Percentiles rank a stretch among this genome's conserved stretches.
Conservation (phyloP, 2,113 vertebrate species). For the Montifringilla adamsi region DNA sequence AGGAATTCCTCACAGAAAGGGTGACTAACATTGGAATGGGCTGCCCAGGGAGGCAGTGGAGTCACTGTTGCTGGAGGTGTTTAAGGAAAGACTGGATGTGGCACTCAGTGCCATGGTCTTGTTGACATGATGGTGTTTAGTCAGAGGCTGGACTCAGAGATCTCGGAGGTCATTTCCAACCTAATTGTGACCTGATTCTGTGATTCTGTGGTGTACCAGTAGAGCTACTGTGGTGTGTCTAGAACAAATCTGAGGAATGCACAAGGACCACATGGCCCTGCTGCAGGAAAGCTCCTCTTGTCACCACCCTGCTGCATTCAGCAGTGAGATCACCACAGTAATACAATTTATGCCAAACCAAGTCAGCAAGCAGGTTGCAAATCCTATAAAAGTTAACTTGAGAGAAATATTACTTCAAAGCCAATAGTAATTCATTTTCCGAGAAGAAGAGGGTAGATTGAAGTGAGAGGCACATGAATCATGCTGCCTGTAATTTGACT, state of each 20-base stretch:
- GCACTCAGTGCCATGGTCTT: no score
- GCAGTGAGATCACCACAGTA: not conserved
- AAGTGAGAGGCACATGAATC: slow-evolving; percentile 25
- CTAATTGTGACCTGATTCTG: not conserved
- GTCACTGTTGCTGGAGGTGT: not conserved
- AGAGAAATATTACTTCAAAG: slow-evolving; percentile 5
- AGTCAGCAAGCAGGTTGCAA: not conserved
- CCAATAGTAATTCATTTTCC: not conserved
- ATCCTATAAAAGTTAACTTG: not conserved
- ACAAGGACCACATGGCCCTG: accelerated
- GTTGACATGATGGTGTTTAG: not conserved
- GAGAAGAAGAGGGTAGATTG: not conserved
- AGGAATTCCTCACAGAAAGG: not conserved
- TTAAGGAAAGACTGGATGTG: not conserved
- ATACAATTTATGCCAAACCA: not conserved
- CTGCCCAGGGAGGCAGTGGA: not conserved
- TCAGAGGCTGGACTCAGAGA: no score
- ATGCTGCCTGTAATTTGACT: slow-evolving; percentile 9
- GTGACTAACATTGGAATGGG: not conserved
- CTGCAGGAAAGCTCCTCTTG: not conserved
- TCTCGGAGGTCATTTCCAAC: not conserved
- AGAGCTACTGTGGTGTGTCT: not conserved
- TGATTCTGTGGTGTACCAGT: not conserved
- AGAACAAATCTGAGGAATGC: not conserved
- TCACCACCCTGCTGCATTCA: not conserved